Base-by-base conservation (phyloP, 2,113 vertebrate species). In the Bathybates hornii region DNA sequence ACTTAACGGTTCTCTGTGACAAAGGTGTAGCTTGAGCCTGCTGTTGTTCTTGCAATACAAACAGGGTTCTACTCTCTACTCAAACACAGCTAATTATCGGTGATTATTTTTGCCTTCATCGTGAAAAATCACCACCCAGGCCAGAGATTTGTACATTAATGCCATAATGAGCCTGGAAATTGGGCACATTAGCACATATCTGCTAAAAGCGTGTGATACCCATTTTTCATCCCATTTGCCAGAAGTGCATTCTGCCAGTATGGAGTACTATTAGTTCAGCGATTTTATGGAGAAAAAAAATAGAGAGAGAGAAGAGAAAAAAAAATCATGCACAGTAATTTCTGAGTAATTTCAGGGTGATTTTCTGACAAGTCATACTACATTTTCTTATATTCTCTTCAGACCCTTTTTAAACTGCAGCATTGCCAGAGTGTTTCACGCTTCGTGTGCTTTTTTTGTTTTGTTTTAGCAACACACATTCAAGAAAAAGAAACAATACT, bases 91-190 rank as follows among this genome's bases (percentile, higher is more conserved):
- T 95, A 95, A 96, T 95, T 93, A 93, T 89, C 89, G 52, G 86
- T 91, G 83, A 95, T 95, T 95, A 91, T 92, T 95, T 94, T 92
- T 94, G 89, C 91, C 91, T 94, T 95, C 92, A 94, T 89, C 34
- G 57, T 96, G 92, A 96, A 91, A 94, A 92, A 96, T 95, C 94
- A 90, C 88, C 88, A 87, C 73, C 89, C 89, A 89, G 91, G 89
- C 82, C 91, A 91, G 90, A 92, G 83, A 93, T 93, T 92, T 93
- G 85, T 95, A 91, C 92, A 95, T 94, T 92, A 94, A 94, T 92
- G 87, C 91, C 78, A 92, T 94, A 96, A 95, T 94, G 91, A 96
- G 93, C 84, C 89, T 93, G 93, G 92, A 95, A 96, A 96, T 95
- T 93, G 90, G 89, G 71, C 85, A 90, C 91, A 94, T 96, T 95